phyloP scores from a whole-genome alignment of 2,888 invertebrate genomes.

The Pantelozetes paolii region DNA sequence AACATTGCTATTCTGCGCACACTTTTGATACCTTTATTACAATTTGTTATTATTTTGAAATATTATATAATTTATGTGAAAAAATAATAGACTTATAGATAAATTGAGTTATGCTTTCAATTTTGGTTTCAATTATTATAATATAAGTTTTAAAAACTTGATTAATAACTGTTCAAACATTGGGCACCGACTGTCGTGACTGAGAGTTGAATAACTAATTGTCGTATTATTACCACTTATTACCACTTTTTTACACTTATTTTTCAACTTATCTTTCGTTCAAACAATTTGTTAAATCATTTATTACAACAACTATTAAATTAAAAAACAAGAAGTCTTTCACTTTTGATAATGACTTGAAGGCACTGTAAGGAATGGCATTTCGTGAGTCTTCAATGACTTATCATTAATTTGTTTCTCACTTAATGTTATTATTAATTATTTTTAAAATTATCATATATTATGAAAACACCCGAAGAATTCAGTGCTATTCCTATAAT shows the following conservation, averaged over 20 bases:
- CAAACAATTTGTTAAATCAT: background rate
- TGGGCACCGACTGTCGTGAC: constrained; percentile 5
- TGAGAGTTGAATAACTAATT: background rate
- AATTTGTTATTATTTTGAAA: too few relatives aligned
- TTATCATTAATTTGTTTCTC: background rate
- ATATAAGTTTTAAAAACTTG: background rate
- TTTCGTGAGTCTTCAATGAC: constrained; percentile 13
- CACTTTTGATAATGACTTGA: background rate
- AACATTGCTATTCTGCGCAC: too few relatives aligned
- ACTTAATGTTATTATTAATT: background rate
- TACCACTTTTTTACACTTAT: background rate
- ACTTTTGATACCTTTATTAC: too few relatives aligned
- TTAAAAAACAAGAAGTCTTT: background rate
- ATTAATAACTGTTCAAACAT: constrained; percentile 4
- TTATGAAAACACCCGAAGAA: too few relatives aligned
- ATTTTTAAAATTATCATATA: too few relatives aligned
- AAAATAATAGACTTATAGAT: background rate
- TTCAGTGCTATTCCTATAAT: too few relatives aligned
- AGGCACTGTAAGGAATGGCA: background rate
- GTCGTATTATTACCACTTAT: background rate
- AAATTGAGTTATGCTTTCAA: background rate
- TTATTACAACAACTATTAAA: background rate
- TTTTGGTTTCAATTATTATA: background rate
- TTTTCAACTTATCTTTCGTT: too few relatives aligned
- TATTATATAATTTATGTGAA: background rate